Evolutionary conservation across 2,113 vertebrate species (phyloP), one percentile per base, ranked within the genome.

Genomic region (Elaphurus davidianus): DNA sequence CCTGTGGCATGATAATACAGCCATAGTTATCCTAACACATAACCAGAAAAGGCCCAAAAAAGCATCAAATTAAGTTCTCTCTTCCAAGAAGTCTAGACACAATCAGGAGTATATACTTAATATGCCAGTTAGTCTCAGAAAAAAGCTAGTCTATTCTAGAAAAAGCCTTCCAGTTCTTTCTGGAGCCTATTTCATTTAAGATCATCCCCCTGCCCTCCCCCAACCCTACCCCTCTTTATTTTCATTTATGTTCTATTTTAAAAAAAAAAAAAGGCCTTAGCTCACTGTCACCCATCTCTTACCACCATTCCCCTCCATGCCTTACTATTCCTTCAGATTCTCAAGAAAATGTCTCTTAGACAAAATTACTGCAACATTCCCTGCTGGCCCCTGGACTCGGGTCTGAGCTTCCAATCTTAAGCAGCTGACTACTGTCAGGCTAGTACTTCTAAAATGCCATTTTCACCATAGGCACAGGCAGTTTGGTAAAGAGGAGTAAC

Each of bases 21-120:
- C 40, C 71, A 76, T 27, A 76, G 71, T 76, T 67, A 88, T 15
- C 15, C 55, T 79, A 96, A 94, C 60, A 62, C 85, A 43, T 47
- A 60, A 74, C 82, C 83, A 97, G 86, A 95, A 95, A 97, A 89
- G 28, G 40, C 47, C 83, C 57, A 9, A 55, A 96, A 96, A 96
- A 55, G 79, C 14, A 91, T 43, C 40, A 90, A 40, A 12, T 13
- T 86, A 55, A 85, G 28, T 50, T 55, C 91, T 97, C 79, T 67
- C 57, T 60, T 83, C 36, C 6, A 91, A 71, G 6, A 17, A 19
- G 4, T 87, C n/a, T 12, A 91, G 27, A 67, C 17, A 82, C 28
- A 54, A 30, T 64, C 33, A 86, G 43, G 40, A 59, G 47, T 7
- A 86, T 3, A 71, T 5, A 76, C 17, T 90, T 21, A 93, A 79